These are phyloP conservation scores for Heliconius nattereri DNA, from an alignment of 1,140 invertebrate species.

Conservation along the genomic window DNA sequence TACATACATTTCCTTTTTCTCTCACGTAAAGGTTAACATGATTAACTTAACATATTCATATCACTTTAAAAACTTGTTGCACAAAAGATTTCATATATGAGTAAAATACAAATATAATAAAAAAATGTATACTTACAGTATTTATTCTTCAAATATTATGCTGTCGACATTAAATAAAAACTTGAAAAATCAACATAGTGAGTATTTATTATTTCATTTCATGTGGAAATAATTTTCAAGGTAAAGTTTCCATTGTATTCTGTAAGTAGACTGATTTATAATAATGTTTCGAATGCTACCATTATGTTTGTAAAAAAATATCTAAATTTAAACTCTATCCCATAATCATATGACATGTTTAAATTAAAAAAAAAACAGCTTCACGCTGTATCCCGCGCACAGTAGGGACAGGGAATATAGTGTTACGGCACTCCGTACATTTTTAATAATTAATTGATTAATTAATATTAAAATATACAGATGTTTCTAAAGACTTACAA, in stretches of 20 bases:
- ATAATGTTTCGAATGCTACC: background rate
- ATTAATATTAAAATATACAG: no score
- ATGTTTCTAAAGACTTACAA: no score
- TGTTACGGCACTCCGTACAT: no score
- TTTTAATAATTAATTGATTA: no score
- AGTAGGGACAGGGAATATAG: no score
- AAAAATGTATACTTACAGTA: background rate
- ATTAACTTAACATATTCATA: conserved; percentile 21
- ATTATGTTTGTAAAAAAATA: background rate
- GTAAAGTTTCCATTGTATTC: background rate
- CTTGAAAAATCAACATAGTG: background rate
- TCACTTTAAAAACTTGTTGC: background rate
- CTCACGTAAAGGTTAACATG: conserved; percentile 28
- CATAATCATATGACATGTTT: background rate
- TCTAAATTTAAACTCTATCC: background rate
- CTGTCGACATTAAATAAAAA: conserved; percentile 11
- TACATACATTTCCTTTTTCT: conserved; percentile 30
- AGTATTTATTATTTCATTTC: background rate
- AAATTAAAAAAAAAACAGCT: no score
- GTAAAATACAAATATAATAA: background rate
- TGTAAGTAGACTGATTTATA: background rate
- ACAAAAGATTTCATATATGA: background rate
- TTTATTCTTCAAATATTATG: background rate
- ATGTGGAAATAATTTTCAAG: conserved; percentile 12
- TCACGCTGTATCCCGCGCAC: no score